Evolutionary conservation across 1,140 invertebrate genomes (phyloP).

Genomic region (Nasonia longicornis): DNA sequence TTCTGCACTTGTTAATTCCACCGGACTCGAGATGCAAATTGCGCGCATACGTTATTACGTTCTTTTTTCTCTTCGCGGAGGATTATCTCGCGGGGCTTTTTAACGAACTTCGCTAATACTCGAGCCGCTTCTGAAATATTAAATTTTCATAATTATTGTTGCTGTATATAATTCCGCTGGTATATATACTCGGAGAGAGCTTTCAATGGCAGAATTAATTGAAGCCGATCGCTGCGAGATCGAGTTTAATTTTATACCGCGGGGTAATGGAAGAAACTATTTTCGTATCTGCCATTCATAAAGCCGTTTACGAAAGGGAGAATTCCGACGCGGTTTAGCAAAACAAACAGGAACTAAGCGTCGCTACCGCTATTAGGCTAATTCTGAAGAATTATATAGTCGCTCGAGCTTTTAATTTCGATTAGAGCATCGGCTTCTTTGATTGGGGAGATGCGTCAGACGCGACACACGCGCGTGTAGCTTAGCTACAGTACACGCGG

Average conservation of each 20-base stretch:
- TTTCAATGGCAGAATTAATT: too few relatives aligned
- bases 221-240: too few relatives aligned
- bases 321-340: background rate
- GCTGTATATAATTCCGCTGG: too few relatives aligned
- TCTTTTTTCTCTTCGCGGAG: too few relatives aligned
- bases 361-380: conserved; percentile 6
- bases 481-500: background rate
- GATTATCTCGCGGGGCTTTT: too few relatives aligned
- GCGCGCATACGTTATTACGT: background rate
- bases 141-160: too few relatives aligned
- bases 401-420: conserved; percentile 34
- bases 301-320: background rate
- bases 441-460: background rate
- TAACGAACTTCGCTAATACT: too few relatives aligned
- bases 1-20: conserved; percentile 1
- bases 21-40: conserved; percentile 2
- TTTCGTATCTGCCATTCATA: background rate
- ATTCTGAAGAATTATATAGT: background rate
- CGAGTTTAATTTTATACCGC: too few relatives aligned
- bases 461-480: too few relatives aligned
- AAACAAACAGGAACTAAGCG: background rate
- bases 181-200: too few relatives aligned
- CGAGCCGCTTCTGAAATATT: too few relatives aligned
- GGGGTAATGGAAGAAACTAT: background rate
- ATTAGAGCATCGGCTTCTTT: background rate